Evolutionary conservation across 2,797 vertebrate genomes (phyloP), one percentile per base, ranked within the genome.

Genomic region (Myotis daubentonii): DNA sequence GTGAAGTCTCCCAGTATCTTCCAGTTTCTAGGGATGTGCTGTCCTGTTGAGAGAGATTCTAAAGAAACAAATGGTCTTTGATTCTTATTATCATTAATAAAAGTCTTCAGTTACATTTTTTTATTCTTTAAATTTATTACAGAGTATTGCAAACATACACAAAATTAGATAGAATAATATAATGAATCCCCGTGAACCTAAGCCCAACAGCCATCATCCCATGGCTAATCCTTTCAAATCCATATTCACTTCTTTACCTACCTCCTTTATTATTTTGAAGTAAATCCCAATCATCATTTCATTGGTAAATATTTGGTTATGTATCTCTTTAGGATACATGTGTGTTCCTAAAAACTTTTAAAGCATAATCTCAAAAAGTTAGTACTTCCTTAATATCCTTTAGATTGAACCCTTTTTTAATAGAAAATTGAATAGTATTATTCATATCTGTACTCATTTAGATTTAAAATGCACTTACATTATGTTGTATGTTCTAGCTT

Each of bases 221-320:
- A 16, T 12, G 53, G 49, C 79, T n/a, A 38, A 11, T 71, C 53
- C 28, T 78, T 62, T 72, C 8, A 66, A 23, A 41, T 57, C 51
- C 25, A 30, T 4, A 23, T 60, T 16, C 3, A 62, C 36, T n/a
- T 79, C 22, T 10, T 82, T 47, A 47, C 47, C 47, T 65, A 47
- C 47, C 47, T 47, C 47, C 47, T 47, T 47, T 33, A 33, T 60
- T 62, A 30, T 62, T 93, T 76, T 76, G 44, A 95, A 93, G 44
- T 70, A 70, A 75, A 87, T 83, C 5, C 17, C 55, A 71, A 13
- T 87, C 17, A 75, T 47, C 17, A 95, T 83, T 91, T 94, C 5
- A 20, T 93, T 78, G 83, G 5, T 72, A 79, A 87, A 83, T 55
- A 72, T 72, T 91, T 72, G n/a, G 16, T 71, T 87, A 8, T 83